These are phyloP conservation scores for Trichogramma dendrolimi DNA, from an alignment of 2,888 invertebrate genomes.

Conservation along the genomic window DNA sequence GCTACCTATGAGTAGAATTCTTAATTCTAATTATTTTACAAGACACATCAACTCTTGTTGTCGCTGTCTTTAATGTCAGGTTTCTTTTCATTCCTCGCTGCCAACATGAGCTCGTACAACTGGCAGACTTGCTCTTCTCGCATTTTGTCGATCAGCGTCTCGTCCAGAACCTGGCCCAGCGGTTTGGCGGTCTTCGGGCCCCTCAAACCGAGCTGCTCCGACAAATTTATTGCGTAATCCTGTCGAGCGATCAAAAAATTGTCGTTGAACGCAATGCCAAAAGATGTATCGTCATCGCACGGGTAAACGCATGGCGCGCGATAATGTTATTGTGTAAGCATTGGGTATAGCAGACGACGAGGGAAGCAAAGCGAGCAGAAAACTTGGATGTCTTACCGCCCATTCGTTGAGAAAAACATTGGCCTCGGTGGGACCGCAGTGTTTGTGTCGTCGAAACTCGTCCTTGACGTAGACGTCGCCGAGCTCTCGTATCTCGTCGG, in stretches of 20 bases:
- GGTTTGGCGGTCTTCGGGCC: slow-evolving; percentile 59
- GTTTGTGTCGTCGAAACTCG: slow-evolving; percentile 82
- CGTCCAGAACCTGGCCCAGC: slow-evolving; percentile 64
- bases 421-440: slow-evolving; percentile 66
- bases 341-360: too few relatives aligned
- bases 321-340: too few relatives aligned
- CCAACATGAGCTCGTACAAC: slow-evolving; percentile 75
- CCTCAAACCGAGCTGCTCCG: slow-evolving; percentile 68
- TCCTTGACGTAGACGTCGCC: slow-evolving; percentile 76
- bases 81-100: slow-evolving; percentile 49
- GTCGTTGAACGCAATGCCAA: too few relatives aligned
- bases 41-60: too few relatives aligned
- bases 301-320: too few relatives aligned
- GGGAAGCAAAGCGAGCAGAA: too few relatives aligned
- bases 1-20: too few relatives aligned
- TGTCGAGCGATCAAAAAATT: slow-evolving; percentile 43
- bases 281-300: too few relatives aligned
- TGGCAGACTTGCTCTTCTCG: slow-evolving; percentile 80
- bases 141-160: slow-evolving; percentile 65
- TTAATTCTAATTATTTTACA: too few relatives aligned
- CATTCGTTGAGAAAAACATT: slow-evolving; percentile 80
- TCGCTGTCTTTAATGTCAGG: background rate
- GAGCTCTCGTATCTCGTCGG: slow-evolving; percentile 64
- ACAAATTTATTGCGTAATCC: slow-evolving; percentile 73
- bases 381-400: slow-evolving; percentile 61